Base-by-base conservation (phyloP, 2,888 invertebrate species). In the Ditylenchus weischeri region DNA sequence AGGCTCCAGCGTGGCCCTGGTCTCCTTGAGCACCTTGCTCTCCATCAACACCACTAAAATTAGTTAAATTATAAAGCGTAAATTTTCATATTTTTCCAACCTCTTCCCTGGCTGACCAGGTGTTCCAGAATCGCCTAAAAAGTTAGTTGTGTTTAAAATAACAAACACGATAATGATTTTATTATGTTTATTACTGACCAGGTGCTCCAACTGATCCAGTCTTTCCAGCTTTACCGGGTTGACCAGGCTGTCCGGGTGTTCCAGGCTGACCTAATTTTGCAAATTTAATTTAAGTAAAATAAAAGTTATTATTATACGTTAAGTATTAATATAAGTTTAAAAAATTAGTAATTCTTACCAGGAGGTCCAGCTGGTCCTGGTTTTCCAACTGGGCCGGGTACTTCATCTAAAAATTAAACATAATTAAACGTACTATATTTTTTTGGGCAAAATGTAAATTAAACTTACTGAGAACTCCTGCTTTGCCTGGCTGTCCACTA, bases 101-200 rank as follows among this genome's bases (percentile, higher is more conserved):
- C 43, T 21, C 29, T 54, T 54, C 6, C 67, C 48, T 23, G 64
- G 59, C 23, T 29, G 15, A 7, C 70, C 70, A 13, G 72, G 72
- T n/a, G 43, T 48, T 66, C 70, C 70, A n/a, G 72, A 54, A 18
- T 69, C 49, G 49, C 70, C 70, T 48, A 73, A 63, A 36, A 67
- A 60, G 23, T 70, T 70, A 21, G 69, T 69, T 29, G 50, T 23
- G 29, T 23, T 54, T 11, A 7, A 7, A 2, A 6, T 43, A 8
- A 8, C 43, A 43, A 8, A 43, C 11, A 8, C 13, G 15, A 15
- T 43, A 43, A 43, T 1, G 15, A 43, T 15, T 23, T 11, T 21
- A 54, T 23, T 5, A 18, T 15, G 10, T 10, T 15, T 54, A 54
- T 11, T 5, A 54, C 54, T 10, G 10, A 54, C 54, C 54, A 23